A percentile compares a stretch with the other conserved stretches of the same genome.
phyloP scores from a whole-genome alignment of 2,113 vertebrate species.

The Rhegmatorhina hoffmannsi region DNA sequence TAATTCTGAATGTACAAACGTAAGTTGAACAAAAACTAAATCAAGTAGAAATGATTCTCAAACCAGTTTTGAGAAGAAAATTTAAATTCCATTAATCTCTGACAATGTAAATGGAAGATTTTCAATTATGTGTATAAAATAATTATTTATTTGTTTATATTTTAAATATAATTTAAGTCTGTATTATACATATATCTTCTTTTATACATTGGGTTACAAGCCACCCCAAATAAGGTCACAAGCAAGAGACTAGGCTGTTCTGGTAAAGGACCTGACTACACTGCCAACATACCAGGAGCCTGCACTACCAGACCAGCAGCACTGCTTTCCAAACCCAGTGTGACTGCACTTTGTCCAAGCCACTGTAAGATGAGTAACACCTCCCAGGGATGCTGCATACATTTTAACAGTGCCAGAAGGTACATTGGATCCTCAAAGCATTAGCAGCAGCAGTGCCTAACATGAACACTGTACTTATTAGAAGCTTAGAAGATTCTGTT shows the following conservation, averaged over 20 bases:
- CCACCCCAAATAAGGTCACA: neutral
- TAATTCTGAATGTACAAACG: neutral
- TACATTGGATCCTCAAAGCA: rapidly evolving
- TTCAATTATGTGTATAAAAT: neutral
- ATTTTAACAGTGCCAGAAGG: neutral
- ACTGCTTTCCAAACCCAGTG: neutral
- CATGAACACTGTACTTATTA: rapidly evolving
- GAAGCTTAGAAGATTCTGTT: neutral
- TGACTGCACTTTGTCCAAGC: neutral
- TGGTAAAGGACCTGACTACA: neutral
- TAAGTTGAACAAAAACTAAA: neutral
- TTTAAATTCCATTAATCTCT: neutral
- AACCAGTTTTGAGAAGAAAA: neutral
- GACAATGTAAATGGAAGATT: neutral
- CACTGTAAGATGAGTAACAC: neutral
- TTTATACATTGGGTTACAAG: neutral
- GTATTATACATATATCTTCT: neutral
- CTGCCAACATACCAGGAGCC: neutral
- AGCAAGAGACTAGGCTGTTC: neutral
- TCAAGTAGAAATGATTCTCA: neutral
- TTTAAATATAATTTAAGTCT: neutral
- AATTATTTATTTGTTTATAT: neutral
- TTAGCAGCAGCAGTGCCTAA: neutral
- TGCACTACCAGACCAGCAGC: neutral
- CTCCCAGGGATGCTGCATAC: rapidly evolving